Evolutionary conservation across 2,888 invertebrate genomes (phyloP).

Genomic region (Odontomyia ornata): DNA sequence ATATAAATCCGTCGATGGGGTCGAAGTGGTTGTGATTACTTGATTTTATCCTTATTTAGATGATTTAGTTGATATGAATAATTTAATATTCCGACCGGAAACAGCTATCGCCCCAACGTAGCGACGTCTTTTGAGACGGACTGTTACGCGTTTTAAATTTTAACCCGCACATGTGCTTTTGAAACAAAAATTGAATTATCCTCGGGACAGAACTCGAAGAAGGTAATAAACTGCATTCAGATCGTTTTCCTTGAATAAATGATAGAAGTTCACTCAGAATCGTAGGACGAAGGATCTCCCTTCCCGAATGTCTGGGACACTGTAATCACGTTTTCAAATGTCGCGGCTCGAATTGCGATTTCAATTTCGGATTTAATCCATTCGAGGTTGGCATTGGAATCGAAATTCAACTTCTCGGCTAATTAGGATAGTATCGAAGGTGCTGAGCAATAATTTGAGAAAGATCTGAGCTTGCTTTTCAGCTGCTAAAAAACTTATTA

Average conservation of each 20-base stretch:
- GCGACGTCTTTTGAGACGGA: constrained; percentile 96
- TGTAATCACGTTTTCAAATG: too few relatives aligned
- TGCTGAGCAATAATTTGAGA: too few relatives aligned
- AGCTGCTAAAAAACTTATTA: too few relatives aligned
- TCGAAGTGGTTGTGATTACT: neutral
- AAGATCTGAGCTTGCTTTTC: too few relatives aligned
- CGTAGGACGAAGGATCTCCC: neutral
- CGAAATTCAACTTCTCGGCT: neutral
- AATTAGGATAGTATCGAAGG: too few relatives aligned
- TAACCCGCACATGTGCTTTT: constrained; percentile 89
- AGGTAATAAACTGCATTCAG: constrained; percentile 46
- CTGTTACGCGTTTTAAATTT: constrained; percentile 95
- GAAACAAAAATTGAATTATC: constrained; percentile 40
- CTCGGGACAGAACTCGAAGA: constrained; percentile 24
- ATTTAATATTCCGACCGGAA: constrained; percentile 52
- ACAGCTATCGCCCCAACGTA: constrained; percentile 96
- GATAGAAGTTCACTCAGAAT: neutral
- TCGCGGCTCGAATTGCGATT: neutral
- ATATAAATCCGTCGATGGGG: too few relatives aligned
- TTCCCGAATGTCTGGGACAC: too few relatives aligned
- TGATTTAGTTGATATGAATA: neutral
- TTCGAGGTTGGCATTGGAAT: neutral
- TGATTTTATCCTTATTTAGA: neutral
- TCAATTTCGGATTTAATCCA: neutral
- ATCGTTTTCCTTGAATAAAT: neutral